Evolutionary conservation across 2,888 invertebrate genomes (phyloP).

Genomic region (Hetaerina titia): DNA sequence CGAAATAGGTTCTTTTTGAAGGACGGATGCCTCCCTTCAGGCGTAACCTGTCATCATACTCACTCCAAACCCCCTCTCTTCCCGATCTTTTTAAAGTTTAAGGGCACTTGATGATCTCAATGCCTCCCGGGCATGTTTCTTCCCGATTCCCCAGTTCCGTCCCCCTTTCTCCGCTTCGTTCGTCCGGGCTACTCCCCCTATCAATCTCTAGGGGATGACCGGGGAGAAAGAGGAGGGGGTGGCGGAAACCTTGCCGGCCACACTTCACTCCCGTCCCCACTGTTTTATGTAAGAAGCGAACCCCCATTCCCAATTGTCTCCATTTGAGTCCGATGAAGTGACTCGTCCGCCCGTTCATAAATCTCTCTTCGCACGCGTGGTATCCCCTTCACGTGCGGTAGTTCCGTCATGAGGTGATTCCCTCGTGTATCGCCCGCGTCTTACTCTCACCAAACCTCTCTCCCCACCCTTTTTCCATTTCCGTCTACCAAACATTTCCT

Average conservation of each 20-base stretch:
- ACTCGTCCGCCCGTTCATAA: neutral
- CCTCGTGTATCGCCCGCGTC: neutral
- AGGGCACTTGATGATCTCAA: constrained; percentile 7
- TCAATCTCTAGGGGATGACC: neutral
- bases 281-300: constrained; percentile 5
- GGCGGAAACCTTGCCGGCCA: neutral
- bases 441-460: neutral
- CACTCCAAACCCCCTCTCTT: neutral
- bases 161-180: neutral
- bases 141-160: neutral
- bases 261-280: neutral
- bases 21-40: neutral
- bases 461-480: neutral
- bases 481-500: too few species aligned
- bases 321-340: neutral
- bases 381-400: neutral
- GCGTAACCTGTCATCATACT: neutral
- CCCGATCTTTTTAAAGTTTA: neutral
- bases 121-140: neutral
- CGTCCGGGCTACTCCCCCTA: neutral
- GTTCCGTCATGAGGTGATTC: neutral
- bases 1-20: neutral
- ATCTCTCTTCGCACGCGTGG: neutral
- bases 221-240: neutral
- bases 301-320: neutral